Evolutionary conservation across 2,797 vertebrate genomes (phyloP).

Genomic region (Tokudaia tokunoshimensis): DNA sequence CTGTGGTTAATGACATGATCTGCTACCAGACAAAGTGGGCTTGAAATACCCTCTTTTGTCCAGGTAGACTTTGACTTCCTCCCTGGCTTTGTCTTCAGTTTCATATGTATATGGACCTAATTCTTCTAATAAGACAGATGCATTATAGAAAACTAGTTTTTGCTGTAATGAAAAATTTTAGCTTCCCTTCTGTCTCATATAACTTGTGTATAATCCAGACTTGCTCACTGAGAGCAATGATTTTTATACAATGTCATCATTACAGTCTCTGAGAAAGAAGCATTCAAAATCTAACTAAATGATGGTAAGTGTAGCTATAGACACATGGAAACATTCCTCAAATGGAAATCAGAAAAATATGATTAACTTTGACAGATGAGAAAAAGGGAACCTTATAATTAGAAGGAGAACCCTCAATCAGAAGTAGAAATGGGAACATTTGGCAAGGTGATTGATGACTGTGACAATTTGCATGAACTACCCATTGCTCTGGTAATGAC

Average conservation of each 20-base stretch:
- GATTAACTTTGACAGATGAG: neutral
- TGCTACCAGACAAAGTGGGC: neutral
- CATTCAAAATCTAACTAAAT: neutral
- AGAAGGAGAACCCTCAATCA: neutral
- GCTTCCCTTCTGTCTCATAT: neutral
- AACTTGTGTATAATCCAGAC: neutral
- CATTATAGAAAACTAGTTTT: neutral
- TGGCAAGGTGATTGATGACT: neutral
- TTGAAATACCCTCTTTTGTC: neutral
- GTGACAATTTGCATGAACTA: neutral
- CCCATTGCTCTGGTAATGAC: neutral
- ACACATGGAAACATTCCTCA: neutral
- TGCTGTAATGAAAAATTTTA: neutral
- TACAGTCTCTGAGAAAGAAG: neutral
- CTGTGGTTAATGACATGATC: neutral
- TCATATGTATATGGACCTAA: neutral
- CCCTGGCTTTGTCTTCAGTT: neutral
- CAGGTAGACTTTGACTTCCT: neutral
- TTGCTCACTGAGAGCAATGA: neutral
- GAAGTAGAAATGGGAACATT: neutral
- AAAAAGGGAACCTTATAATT: neutral
- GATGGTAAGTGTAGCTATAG: neutral
- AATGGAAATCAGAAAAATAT: neutral
- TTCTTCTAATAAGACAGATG: neutral
- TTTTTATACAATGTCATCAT: rapidly evolving